Conservation (phyloP, 1,140 invertebrate species). For the Drosophila baimaii region DNA sequence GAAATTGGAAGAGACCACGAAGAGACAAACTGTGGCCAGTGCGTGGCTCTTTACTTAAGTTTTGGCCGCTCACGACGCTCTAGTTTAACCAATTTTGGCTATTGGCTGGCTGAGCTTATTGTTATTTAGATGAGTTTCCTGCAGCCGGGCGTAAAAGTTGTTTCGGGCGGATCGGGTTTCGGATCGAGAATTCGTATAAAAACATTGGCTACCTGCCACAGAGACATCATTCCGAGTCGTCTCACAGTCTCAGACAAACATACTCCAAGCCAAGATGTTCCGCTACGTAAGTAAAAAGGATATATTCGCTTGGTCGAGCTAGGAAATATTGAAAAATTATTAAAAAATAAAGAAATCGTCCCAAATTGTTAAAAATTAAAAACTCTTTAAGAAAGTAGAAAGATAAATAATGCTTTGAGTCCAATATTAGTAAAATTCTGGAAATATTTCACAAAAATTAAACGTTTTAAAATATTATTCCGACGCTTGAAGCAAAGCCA, state of each 20-base stretch:
- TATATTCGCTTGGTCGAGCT: background rate
- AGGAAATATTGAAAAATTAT: too few species aligned
- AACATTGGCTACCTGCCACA: constrained; percentile 30
- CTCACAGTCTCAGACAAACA: constrained; percentile 49
- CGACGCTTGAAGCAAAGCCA: too few species aligned
- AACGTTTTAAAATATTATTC: too few species aligned
- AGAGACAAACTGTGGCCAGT: constrained; percentile 12
- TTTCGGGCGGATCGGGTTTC: constrained; percentile 51
- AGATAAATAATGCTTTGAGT: too few species aligned
- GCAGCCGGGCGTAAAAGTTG: constrained; percentile 49
- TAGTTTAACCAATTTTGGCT: constrained; percentile 51
- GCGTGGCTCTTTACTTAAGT: constrained; percentile 17
- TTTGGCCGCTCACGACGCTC: constrained; percentile 41
- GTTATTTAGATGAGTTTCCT: constrained; percentile 80
- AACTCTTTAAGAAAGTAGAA: too few species aligned
- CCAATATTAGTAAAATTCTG: too few species aligned
- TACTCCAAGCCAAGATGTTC: constrained; percentile 65
- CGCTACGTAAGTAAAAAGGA: constrained; percentile 67
- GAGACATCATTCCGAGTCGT: constrained; percentile 63
- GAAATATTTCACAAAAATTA: too few species aligned
- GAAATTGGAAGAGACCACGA: constrained; percentile 21
- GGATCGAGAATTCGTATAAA: constrained; percentile 69
- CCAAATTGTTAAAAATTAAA: too few species aligned
- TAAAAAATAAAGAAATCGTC: too few species aligned
- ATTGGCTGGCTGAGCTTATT: constrained; percentile 54